phyloP scores from a whole-genome alignment of 2,888 invertebrate genomes.

The Eutolmus rufibarbis region DNA sequence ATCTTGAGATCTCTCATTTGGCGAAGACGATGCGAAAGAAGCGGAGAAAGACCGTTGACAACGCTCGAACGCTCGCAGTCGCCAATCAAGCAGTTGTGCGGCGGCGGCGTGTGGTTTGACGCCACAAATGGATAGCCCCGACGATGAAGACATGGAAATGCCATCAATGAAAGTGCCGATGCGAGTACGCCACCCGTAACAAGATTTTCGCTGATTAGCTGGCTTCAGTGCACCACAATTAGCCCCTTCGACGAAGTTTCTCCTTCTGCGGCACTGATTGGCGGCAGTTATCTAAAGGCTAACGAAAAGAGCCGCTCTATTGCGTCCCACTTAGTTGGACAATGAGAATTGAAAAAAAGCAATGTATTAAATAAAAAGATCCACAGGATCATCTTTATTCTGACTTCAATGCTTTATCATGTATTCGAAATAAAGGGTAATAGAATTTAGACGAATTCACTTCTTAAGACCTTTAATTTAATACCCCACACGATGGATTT shows the following conservation, averaged over 20 bases:
- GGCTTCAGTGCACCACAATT: not conserved
- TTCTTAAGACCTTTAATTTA: not conserved
- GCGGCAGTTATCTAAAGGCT: not conserved
- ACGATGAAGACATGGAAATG: conserved; percentile 8
- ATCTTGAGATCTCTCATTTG: not conserved
- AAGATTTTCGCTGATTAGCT: conserved; percentile 14
- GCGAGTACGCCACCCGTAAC: conserved; percentile 1
- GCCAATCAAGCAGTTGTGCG: not conserved
- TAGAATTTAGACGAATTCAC: not conserved
- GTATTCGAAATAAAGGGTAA: too few relatives aligned
- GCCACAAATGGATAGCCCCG: not conserved
- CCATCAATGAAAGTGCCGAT: conserved; percentile 26
- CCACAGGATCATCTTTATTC: not conserved
- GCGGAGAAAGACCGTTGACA: not conserved
- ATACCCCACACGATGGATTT: not conserved
- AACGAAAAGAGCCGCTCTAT: not conserved
- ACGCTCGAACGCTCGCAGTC: not conserved
- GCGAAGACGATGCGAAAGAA: not conserved
- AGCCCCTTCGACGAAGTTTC: not conserved
- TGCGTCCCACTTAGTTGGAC: not conserved
- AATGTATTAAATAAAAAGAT: not conserved
- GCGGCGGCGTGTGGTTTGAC: not conserved
- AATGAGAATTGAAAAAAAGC: not conserved
- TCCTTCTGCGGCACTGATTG: not conserved
- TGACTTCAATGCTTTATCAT: too few relatives aligned